Evolutionary conservation across 2,797 vertebrate genomes (phyloP).

Genomic region (Platyrinchus mystaceus): DNA sequence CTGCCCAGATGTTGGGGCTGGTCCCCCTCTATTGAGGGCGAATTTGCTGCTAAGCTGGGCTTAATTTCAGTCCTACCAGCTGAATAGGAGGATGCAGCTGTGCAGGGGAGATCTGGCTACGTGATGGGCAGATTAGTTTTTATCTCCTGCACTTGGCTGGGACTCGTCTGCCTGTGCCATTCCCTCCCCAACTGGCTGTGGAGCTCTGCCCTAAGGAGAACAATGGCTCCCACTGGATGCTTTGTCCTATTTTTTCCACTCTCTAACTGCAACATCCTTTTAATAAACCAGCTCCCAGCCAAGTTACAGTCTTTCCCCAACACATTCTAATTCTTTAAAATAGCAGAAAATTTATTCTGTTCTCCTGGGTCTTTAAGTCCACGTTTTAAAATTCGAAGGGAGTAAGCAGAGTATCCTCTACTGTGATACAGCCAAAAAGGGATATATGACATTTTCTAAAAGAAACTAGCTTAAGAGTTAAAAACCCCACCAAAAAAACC

Average conservation of each 20-base stretch:
- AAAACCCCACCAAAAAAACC: background rate
- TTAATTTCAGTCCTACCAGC: background rate
- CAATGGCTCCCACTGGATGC: conserved; percentile 24
- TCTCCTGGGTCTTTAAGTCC: conserved; percentile 41
- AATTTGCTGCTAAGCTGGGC: background rate
- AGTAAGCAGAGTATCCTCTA: background rate
- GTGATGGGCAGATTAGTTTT: background rate
- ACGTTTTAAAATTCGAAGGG: conserved; percentile 21
- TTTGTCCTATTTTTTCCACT: conserved; percentile 53
- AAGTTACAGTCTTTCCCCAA: conserved; percentile 16
- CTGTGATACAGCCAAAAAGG: background rate
- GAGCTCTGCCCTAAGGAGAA: conserved; percentile 45
- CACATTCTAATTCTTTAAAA: conserved; percentile 33
- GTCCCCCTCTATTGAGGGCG: background rate
- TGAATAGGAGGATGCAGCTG: background rate
- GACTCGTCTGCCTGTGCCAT: conserved; percentile 8
- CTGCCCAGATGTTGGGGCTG: background rate
- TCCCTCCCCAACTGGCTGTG: conserved; percentile 16
- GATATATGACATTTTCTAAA: background rate
- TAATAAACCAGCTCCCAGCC: conserved; percentile 52
- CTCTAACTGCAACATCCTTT: conserved; percentile 45
- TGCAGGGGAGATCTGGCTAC: background rate
- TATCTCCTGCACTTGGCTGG: conserved; percentile 14
- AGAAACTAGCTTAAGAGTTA: background rate
- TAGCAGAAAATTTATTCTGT: conserved; percentile 49